Percentiles rank a stretch among this genome's conserved stretches.
Conservation (phyloP, 2,888 invertebrate genomes). For the Callyntrura sp. region DNA sequence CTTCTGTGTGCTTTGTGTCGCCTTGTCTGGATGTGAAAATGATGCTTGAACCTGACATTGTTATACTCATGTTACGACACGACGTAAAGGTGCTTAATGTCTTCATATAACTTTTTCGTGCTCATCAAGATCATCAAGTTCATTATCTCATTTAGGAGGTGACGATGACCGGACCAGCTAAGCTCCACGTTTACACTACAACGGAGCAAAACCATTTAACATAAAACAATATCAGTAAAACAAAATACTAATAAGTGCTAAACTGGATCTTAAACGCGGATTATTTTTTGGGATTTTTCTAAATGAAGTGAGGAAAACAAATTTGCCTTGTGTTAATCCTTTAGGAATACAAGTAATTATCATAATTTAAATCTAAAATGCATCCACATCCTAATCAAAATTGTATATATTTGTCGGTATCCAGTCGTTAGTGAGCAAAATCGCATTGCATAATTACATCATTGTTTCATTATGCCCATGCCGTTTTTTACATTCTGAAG, state of each 20-base stretch:
- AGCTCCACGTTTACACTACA: background rate
- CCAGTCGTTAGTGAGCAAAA: background rate
- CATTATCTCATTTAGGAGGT: background rate
- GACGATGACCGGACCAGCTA: background rate
- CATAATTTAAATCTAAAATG: background rate
- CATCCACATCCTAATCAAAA: too few species aligned
- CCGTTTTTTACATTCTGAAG: conserved; percentile 6
- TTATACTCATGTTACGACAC: background rate
- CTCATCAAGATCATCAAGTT: background rate
- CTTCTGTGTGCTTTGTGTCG: background rate
- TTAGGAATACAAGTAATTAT: background rate
- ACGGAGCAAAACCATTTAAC: too few species aligned
- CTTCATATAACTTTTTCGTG: background rate
- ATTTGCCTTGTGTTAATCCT: conserved; percentile 25
- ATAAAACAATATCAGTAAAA: too few species aligned
- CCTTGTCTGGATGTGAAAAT: background rate
- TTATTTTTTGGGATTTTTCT: too few species aligned
- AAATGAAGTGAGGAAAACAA: background rate
- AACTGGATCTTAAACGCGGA: too few species aligned
- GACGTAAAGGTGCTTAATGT: background rate
- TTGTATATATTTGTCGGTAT: background rate
- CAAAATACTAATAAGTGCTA: too few species aligned
- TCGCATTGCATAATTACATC: background rate
- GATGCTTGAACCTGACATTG: background rate
- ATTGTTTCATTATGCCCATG: background rate